Conservation (phyloP, 2,888 invertebrate species). For the Disparrhopalites patrizii region DNA sequence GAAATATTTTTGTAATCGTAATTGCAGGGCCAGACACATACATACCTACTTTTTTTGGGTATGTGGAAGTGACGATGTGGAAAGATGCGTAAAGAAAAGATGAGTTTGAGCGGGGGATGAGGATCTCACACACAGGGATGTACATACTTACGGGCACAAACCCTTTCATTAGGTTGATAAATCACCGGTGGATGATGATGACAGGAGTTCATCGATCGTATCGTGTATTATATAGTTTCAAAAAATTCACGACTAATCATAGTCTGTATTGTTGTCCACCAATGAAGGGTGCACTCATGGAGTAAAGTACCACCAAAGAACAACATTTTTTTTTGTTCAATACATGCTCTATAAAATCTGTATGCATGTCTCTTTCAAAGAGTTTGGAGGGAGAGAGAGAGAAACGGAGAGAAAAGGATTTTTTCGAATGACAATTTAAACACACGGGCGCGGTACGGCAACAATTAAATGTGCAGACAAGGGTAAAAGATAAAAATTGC, state of each 20-base stretch:
- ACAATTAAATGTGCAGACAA: background rate
- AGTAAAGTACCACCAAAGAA: too few species aligned
- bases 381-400: too few species aligned
- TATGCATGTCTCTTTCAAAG: too few species aligned
- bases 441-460: background rate
- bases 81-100: too few species aligned
- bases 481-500: background rate
- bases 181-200: conserved; percentile 37
- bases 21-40: too few species aligned
- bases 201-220: conserved; percentile 37
- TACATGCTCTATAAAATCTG: too few species aligned
- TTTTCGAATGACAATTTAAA: background rate
- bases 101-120: conserved; percentile 6
- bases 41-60: too few species aligned
- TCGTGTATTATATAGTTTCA: too few species aligned
- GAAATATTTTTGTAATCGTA: too few species aligned
- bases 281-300: conserved; percentile 29
- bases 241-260: conserved; percentile 30
- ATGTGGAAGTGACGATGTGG: too few species aligned
- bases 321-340: conserved; percentile 9
- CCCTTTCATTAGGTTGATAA: conserved; percentile 38
- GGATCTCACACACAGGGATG: background rate
- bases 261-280: conserved; percentile 28
- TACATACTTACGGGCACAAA: conserved; percentile 15
- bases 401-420: too few species aligned